A percentile compares a stretch with the other conserved stretches of the same genome.
phyloP scores from a whole-genome alignment of 2,113 vertebrate species.

The Passer montanus region DNA sequence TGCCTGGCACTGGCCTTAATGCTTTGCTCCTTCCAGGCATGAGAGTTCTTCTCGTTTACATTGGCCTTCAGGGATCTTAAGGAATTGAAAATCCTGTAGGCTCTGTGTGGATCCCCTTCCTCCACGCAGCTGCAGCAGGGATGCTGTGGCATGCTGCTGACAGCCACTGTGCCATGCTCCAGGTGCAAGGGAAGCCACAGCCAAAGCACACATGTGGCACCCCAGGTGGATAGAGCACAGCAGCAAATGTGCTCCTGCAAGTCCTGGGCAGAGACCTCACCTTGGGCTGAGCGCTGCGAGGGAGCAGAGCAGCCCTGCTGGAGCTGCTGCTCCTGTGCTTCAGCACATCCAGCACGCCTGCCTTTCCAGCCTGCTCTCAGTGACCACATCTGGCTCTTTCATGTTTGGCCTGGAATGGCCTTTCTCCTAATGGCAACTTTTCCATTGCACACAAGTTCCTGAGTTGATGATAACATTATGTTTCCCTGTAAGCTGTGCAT shows the following conservation, averaged over 20 bases:
- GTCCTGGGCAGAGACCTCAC: neutral
- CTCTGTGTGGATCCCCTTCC: neutral
- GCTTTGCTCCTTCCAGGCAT: neutral
- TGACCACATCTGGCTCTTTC: conserved; percentile 5
- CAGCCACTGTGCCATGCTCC: accelerated
- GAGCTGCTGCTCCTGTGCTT: neutral
- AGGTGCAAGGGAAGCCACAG: neutral
- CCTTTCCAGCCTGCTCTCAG: neutral
- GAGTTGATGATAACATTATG: neutral
- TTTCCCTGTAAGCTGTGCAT: neutral
- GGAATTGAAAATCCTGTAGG: neutral
- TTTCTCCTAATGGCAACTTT: neutral
- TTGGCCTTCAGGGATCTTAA: neutral
- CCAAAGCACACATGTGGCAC: neutral
- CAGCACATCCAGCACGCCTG: accelerated
- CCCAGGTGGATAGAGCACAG: neutral
- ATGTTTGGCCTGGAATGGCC: conserved; percentile 25
- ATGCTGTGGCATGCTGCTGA: neutral
- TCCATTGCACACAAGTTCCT: neutral
- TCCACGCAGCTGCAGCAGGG: neutral
- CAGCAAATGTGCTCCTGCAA: neutral
- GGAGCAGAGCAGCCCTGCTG: neutral
- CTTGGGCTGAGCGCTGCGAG: accelerated
- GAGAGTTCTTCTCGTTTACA: neutral
- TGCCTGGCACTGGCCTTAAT: neutral